Percentiles rank a stretch among this genome's conserved stretches.
phyloP scores from a whole-genome alignment of 2,888 invertebrate species.

The Drosophila phalerata region DNA sequence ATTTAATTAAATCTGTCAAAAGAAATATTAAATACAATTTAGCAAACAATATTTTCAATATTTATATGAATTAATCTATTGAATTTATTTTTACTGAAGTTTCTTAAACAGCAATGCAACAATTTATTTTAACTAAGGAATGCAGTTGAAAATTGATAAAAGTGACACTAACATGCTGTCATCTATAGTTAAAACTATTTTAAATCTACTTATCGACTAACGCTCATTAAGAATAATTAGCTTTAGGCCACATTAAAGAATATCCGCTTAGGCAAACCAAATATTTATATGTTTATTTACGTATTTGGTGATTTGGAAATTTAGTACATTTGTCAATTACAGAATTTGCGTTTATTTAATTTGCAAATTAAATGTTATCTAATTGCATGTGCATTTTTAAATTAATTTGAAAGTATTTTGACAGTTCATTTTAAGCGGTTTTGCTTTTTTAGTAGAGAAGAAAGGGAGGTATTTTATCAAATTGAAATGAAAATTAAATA shows the following conservation, averaged over 20 bases:
- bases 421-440: conserved; percentile 56
- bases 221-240: conserved; percentile 63
- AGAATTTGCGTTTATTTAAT: conserved; percentile 16
- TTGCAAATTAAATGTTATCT: conserved; percentile 49
- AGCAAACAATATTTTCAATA: neutral
- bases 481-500: conserved; percentile 53
- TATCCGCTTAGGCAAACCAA: conserved; percentile 13
- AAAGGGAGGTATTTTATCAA: conserved; percentile 38
- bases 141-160: neutral
- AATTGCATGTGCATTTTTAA: conserved; percentile 52
- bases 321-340: conserved; percentile 38
- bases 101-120: no score
- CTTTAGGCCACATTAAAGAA: conserved; percentile 40
- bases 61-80: no score
- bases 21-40: neutral
- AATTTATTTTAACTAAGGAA: neutral
- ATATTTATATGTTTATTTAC: conserved; percentile 3
- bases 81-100: no score
- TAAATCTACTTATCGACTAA: conserved; percentile 37
- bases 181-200: neutral
- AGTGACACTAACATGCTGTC: neutral
- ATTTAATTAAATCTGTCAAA: conserved; percentile 4
- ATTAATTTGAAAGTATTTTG: conserved; percentile 52
- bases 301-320: conserved; percentile 2
- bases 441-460: conserved; percentile 13